Percentiles rank a stretch among this genome's conserved stretches.
These are phyloP conservation scores for Sclerurus mexicanus DNA, from an alignment of 2,113 vertebrate species.

Conservation along the genomic window DNA sequence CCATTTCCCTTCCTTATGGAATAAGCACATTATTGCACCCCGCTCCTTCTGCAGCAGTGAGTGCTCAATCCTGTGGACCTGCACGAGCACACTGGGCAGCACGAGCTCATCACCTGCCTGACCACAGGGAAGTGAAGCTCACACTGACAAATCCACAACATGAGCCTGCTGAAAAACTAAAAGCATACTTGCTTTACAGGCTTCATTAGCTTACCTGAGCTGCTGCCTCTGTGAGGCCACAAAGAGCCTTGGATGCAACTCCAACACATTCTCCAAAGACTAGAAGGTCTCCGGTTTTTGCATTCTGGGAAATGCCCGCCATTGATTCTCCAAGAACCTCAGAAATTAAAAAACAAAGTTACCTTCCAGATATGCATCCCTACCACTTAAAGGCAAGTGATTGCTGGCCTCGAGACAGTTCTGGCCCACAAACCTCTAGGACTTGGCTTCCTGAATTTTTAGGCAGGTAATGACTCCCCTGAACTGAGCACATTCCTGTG, in stretches of 20 bases:
- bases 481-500: background rate
- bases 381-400: background rate
- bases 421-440: background rate
- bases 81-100: rapidly evolving
- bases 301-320: constrained; percentile 98
- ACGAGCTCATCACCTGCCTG: background rate
- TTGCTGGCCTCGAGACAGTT: background rate
- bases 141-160: background rate
- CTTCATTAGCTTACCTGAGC: constrained; percentile 85
- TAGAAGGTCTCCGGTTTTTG: constrained; percentile 91
- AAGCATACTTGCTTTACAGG: background rate
- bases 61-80: background rate
- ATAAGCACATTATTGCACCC: rapidly evolving
- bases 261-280: constrained; percentile 94
- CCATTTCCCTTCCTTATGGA: background rate
- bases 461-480: background rate
- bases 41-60: background rate
- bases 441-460: background rate
- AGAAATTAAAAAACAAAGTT: background rate
- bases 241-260: constrained; percentile 94
- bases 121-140: background rate
- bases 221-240: constrained; percentile 94
- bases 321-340: constrained; percentile 97
- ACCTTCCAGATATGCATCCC: background rate
- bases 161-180: background rate